Evolutionary conservation across 2,797 vertebrate genomes (phyloP).

Genomic region (Myotis vivesi): DNA sequence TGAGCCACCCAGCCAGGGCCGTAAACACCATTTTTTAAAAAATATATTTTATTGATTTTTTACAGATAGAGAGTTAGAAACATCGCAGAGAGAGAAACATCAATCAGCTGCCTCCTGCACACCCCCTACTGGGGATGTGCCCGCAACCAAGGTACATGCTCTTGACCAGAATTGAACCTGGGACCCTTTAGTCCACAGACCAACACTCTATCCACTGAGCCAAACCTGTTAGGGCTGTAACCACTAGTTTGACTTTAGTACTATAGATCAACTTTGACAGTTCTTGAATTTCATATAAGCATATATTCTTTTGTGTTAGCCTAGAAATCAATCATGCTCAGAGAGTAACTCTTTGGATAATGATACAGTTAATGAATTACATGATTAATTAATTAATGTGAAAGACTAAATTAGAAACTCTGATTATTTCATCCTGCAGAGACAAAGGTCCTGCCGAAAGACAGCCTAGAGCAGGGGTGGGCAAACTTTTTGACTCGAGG

Average conservation of each 20-base stretch:
- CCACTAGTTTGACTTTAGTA: neutral
- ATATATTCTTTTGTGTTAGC: slow-evolving; percentile 11
- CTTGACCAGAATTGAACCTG: no score
- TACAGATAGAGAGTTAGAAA: no score
- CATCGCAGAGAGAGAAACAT: no score
- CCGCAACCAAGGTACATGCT: no score
- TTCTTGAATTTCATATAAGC: neutral
- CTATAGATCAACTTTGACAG: neutral
- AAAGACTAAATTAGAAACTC: slow-evolving; percentile 20
- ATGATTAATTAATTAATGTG: slow-evolving; percentile 8
- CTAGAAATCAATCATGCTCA: neutral
- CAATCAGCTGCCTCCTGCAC: no score
- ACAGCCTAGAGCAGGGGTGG: neutral
- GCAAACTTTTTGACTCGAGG: no score
- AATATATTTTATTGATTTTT: no score
- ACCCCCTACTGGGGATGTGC: no score
- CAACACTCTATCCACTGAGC: no score
- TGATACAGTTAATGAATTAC: slow-evolving; percentile 8
- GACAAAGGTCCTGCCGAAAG: neutral
- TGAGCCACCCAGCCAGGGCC: no score
- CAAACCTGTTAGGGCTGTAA: neutral
- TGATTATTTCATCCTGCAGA: neutral
- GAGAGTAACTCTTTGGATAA: slow-evolving; percentile 18
- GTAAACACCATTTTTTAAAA: neutral
- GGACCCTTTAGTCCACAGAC: no score